Conservation (phyloP, 2,113 vertebrate genomes). For the Corythoichthys intestinalis region DNA sequence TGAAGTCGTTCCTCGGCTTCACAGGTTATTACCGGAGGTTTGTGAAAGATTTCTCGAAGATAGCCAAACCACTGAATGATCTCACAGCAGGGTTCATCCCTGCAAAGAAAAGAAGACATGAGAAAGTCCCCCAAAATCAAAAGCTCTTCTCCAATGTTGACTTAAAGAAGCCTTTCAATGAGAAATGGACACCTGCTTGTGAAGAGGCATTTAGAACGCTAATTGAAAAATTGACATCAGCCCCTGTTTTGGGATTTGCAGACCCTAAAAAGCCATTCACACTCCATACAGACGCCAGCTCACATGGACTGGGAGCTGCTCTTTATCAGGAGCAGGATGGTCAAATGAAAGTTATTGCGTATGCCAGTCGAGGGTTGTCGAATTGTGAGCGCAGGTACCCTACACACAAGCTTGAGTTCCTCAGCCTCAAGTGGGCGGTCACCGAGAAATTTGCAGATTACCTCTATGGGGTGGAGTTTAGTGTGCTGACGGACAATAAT, state of each 20-base stretch:
- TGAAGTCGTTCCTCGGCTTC: slow-evolving; percentile 5
- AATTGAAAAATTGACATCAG: slow-evolving; percentile 1
- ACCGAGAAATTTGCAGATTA: background rate
- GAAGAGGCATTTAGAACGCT: slow-evolving; percentile 1
- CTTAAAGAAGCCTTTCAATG: background rate
- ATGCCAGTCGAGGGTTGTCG: slow-evolving; percentile 8
- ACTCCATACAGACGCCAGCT: slow-evolving; percentile 13
- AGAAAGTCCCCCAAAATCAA: background rate
- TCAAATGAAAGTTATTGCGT: slow-evolving; percentile 1
- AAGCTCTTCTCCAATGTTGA: background rate
- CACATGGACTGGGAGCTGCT: slow-evolving; percentile 7
- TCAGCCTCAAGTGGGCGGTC: slow-evolving; percentile 7
- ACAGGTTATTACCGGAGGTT: background rate
- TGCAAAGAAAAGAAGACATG: background rate
- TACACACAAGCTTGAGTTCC: slow-evolving; percentile 15
- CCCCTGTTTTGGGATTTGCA: slow-evolving; percentile 10
- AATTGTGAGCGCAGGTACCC: slow-evolving; percentile 11
- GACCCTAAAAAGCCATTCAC: slow-evolving; percentile 4
- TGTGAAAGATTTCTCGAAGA: background rate
- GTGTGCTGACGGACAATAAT: background rate
- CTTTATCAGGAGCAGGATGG: slow-evolving; percentile 23
- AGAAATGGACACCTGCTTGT: background rate
- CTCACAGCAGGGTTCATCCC: background rate
- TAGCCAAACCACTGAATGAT: background rate
- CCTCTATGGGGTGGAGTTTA: background rate